Percentiles rank a stretch among this genome's conserved stretches.
Evolutionary conservation across 2,797 vertebrate species (phyloP).

Genomic region (Serranus cabrilla): DNA sequence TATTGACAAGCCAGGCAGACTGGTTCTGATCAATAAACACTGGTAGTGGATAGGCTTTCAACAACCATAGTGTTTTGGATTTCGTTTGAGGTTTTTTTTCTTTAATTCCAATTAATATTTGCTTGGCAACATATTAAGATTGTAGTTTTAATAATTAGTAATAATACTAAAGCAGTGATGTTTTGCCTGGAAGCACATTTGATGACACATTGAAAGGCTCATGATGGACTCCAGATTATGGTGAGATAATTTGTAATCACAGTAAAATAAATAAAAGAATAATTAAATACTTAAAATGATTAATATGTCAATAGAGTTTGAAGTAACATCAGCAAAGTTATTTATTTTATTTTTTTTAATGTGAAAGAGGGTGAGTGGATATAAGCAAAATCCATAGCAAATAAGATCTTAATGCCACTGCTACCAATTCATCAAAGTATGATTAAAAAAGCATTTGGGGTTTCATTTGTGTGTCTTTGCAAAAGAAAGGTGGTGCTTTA

Average conservation of each 20-base stretch:
- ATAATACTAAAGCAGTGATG: background rate
- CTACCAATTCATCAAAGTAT: constrained; percentile 3
- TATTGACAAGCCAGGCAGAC: constrained; percentile 72
- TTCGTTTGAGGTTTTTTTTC: background rate
- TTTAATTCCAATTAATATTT: background rate
- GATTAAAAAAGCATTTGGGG: constrained; percentile 7
- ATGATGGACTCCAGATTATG: background rate
- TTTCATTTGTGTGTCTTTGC: constrained; percentile 17
- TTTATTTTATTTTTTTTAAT: background rate
- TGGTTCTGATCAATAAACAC: constrained; percentile 73
- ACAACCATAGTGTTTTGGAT: constrained; percentile 33
- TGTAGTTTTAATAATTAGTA: background rate
- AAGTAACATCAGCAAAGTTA: background rate
- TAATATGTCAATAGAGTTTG: background rate
- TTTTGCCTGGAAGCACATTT: background rate
- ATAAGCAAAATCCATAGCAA: background rate
- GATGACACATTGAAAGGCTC: background rate
- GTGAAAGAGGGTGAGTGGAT: background rate
- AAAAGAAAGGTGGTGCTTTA: background rate
- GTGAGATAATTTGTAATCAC: background rate
- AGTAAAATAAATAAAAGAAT: background rate
- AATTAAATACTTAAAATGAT: background rate
- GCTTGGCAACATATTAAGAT: background rate
- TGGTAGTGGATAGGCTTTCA: constrained; percentile 55
- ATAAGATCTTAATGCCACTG: constrained; percentile 5